These are phyloP conservation scores for Numenius arquata DNA, from an alignment of 2,113 vertebrate genomes.

Conservation along the genomic window DNA sequence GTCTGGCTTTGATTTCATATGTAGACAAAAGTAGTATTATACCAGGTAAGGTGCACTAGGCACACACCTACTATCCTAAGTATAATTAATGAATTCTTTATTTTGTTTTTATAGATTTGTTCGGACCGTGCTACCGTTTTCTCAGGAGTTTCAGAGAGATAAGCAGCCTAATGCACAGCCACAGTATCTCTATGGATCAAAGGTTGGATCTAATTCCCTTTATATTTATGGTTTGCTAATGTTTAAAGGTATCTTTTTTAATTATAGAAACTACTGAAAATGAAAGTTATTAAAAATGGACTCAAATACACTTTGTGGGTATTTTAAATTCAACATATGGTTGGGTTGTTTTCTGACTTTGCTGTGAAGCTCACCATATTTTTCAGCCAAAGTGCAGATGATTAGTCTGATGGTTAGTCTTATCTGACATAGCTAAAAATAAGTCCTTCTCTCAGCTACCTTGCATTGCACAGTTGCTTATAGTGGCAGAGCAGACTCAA, in stretches of 20 bases:
- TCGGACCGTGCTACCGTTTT: slow-evolving; percentile 86
- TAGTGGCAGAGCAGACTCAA: not conserved
- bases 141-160: slow-evolving; percentile 89
- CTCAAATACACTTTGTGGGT: not conserved
- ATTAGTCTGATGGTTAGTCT: not conserved
- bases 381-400: not conserved
- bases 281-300: not conserved
- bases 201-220: slow-evolving; percentile 71
- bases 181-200: slow-evolving; percentile 87
- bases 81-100: not conserved
- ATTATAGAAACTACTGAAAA: not conserved
- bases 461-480: not conserved
- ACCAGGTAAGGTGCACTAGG: not conserved
- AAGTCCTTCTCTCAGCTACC: not conserved
- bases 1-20: not conserved
- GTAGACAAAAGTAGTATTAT: not conserved
- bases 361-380: not conserved
- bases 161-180: slow-evolving; percentile 91
- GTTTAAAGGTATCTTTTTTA: not conserved
- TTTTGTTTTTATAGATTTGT: slow-evolving; percentile 78
- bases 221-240: not conserved
- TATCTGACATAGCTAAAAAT: not conserved
- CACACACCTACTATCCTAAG: not conserved
- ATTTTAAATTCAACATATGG: not conserved
- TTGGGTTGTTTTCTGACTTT: not conserved